A percentile compares a stretch with the other conserved stretches of the same genome.
Conservation (phyloP, 1,140 invertebrate genomes). For the Centruroides vittatus region DNA sequence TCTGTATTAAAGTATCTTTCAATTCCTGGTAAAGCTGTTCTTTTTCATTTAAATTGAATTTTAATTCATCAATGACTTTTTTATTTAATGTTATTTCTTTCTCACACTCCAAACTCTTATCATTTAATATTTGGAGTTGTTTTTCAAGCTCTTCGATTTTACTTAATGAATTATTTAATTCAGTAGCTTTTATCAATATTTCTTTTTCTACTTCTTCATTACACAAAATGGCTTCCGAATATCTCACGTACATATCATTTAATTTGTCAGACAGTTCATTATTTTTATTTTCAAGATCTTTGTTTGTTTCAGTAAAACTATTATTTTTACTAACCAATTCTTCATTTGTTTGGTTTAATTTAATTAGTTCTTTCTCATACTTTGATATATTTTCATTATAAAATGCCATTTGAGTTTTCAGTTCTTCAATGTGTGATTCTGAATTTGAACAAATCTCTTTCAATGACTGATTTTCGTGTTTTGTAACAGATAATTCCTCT, state of each 20-base stretch:
- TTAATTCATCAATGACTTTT: not conserved
- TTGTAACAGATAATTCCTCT: too few species aligned
- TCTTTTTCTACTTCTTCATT: too few species aligned
- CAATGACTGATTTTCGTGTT: too few species aligned
- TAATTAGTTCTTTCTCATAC: not conserved
- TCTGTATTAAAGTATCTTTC: not conserved
- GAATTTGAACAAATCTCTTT: not conserved
- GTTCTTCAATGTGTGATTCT: not conserved
- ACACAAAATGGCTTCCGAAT: too few species aligned
- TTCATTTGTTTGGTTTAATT: not conserved
- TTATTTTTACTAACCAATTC: not conserved
- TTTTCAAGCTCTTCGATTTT: too few species aligned
- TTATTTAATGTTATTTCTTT: not conserved
- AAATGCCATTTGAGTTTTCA: not conserved
- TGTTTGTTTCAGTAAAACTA: too few species aligned
- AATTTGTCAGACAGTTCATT: too few species aligned
- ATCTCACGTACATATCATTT: too few species aligned
- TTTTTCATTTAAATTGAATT: not conserved
- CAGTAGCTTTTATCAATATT: too few species aligned
- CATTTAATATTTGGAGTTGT: not conserved
- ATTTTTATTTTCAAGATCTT: too few species aligned
- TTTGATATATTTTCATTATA: not conserved
- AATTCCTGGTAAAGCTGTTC: not conserved
- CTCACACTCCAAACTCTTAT: not conserved
- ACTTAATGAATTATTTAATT: too few species aligned